These are phyloP conservation scores for Drosophila arawakana DNA, from an alignment of 1,140 invertebrate species.

Conservation along the genomic window DNA sequence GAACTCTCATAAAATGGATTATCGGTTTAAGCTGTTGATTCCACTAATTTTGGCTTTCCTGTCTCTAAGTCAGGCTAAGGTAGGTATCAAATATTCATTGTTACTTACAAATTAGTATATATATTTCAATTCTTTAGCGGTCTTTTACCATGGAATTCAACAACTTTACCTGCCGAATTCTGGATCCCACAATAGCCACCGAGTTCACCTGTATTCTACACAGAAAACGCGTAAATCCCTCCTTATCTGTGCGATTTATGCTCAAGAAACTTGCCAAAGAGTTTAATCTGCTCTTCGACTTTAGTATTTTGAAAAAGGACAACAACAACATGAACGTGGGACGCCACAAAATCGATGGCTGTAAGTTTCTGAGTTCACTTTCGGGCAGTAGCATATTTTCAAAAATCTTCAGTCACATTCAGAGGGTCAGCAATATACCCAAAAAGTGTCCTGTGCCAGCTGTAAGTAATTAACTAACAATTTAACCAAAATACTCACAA, in stretches of 20 bases:
- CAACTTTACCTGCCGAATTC: conserved; percentile 2
- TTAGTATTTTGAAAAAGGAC: conserved; percentile 1
- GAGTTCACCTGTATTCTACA: conserved; percentile 6
- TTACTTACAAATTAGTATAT: background rate
- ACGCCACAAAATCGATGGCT: conserved; percentile 19
- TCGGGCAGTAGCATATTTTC: background rate
- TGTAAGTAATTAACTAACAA: conserved; percentile 8
- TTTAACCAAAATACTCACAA: background rate
- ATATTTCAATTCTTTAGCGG: background rate
- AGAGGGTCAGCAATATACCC: conserved; percentile 11
- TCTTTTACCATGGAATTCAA: background rate
- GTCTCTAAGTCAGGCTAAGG: background rate
- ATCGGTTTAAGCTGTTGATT: background rate
- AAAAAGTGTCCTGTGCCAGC: conserved; percentile 12
- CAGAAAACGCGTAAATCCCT: background rate
- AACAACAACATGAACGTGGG: conserved; percentile 5
- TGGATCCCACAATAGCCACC: background rate
- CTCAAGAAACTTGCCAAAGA: background rate
- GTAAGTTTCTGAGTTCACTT: conserved; percentile 1
- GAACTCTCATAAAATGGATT: background rate
- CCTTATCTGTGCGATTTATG: background rate
- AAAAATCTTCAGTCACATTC: background rate
- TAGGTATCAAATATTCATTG: background rate
- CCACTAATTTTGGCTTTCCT: background rate
- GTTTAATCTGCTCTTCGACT: background rate